These are phyloP conservation scores for Potamilus streckersoni DNA, from an alignment of 1,140 invertebrate species.

Conservation along the genomic window DNA sequence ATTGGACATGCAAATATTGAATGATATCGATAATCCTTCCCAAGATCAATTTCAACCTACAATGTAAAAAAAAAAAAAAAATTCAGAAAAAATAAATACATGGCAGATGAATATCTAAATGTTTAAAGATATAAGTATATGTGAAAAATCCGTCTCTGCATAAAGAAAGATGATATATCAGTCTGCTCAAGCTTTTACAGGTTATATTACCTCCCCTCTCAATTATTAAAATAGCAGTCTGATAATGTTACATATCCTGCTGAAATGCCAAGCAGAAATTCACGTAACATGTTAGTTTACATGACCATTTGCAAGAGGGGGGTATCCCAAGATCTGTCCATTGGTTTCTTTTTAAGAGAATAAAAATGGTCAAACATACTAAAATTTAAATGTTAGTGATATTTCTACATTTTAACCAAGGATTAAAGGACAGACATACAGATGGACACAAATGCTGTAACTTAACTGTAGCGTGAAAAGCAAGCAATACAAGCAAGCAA, in stretches of 20 bases:
- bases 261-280: too few relatives aligned
- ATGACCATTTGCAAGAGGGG: too few relatives aligned
- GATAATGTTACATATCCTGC: too few relatives aligned
- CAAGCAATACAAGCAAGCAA: not conserved
- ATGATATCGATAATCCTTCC: constrained; percentile 90
- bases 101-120: not conserved
- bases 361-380: too few relatives aligned
- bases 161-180: not conserved
- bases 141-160: not conserved
- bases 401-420: not conserved
- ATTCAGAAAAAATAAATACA: not conserved
- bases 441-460: not conserved
- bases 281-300: too few relatives aligned
- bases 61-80: constrained; percentile 40
- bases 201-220: too few relatives aligned
- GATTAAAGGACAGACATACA: not conserved
- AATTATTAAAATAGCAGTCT: too few relatives aligned
- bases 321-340: too few relatives aligned
- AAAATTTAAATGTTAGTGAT: too few relatives aligned
- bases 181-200: too few relatives aligned
- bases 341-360: too few relatives aligned
- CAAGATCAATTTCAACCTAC: constrained; percentile 92
- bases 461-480: not conserved
- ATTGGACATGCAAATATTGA: constrained; percentile 99
- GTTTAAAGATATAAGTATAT: constrained; percentile 1